phyloP scores from a whole-genome alignment of 2,113 vertebrate species.

The Indri indri region DNA sequence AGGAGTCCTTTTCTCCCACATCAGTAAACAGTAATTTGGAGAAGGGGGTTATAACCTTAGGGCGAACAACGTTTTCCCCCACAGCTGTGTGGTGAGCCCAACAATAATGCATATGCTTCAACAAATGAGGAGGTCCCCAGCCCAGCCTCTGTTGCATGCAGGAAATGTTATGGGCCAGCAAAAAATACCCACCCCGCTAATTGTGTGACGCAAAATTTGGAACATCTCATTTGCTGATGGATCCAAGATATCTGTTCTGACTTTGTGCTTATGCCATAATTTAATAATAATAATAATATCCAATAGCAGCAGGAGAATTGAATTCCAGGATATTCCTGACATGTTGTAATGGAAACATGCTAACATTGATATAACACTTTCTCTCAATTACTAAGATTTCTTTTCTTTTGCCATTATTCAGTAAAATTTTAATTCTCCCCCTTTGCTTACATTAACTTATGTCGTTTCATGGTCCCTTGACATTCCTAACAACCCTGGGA shows the following conservation, averaged over 20 bases:
- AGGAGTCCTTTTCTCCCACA: slow-evolving; percentile 62
- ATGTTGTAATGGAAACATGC: neutral
- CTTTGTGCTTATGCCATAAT: slow-evolving; percentile 36
- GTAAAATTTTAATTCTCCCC: neutral
- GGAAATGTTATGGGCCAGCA: neutral
- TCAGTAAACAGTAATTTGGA: slow-evolving; percentile 70
- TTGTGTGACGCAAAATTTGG: neutral
- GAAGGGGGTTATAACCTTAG: slow-evolving; percentile 58
- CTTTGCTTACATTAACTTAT: neutral
- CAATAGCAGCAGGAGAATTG: neutral
- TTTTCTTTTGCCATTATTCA: neutral
- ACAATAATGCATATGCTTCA: slow-evolving; percentile 48
- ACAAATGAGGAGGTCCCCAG: slow-evolving; percentile 17
- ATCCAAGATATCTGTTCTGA: slow-evolving; percentile 37
- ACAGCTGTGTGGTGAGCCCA: slow-evolving; percentile 67
- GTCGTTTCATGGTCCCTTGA: neutral
- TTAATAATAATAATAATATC: slow-evolving; percentile 21
- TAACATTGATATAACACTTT: neutral
- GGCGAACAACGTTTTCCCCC: slow-evolving; percentile 43
- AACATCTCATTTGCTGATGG: slow-evolving; percentile 25
- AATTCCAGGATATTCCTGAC: neutral
- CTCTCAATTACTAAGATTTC: neutral
- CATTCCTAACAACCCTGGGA: neutral
- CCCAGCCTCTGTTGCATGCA: neutral
- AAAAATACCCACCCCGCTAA: neutral